Conservation (phyloP, 2,797 vertebrate genomes). For the Carcharodon carcharias region DNA sequence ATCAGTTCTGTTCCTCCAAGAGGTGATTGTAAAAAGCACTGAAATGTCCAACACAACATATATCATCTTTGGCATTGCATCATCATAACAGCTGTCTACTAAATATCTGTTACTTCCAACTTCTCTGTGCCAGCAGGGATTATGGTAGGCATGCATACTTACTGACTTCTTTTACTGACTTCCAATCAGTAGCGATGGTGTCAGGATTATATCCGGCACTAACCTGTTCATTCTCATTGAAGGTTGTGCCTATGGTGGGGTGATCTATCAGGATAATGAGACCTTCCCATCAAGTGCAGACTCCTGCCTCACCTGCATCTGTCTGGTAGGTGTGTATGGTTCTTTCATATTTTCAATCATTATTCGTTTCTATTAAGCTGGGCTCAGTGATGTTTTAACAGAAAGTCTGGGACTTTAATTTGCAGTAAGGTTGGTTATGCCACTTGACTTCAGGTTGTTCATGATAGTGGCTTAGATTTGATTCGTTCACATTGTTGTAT, state of each 20-base stretch:
- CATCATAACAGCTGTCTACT: neutral
- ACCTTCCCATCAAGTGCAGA: constrained; percentile 60
- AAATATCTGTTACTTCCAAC: neutral
- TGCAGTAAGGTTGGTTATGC: neutral
- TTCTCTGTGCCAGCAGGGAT: neutral
- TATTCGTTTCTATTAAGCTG: neutral
- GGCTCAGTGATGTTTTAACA: neutral
- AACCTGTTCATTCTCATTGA: neutral
- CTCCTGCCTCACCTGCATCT: constrained; percentile 67
- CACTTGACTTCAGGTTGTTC: neutral
- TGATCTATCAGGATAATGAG: constrained; percentile 63
- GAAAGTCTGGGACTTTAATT: neutral
- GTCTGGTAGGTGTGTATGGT: constrained; percentile 55
- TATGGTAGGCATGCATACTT: neutral
- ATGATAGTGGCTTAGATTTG: neutral
- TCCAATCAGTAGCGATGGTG: neutral
- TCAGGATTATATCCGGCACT: neutral
- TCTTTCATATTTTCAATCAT: constrained; percentile 6
- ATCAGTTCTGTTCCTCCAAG: neutral
- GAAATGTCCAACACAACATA: neutral
- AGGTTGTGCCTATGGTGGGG: constrained; percentile 66
- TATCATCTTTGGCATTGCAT: neutral
- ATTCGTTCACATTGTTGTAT: neutral
- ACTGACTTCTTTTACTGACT: neutral
- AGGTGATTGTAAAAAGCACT: neutral